These are phyloP conservation scores for Numenius phaeopus DNA, from an alignment of 2,797 vertebrate species.

Conservation along the genomic window DNA sequence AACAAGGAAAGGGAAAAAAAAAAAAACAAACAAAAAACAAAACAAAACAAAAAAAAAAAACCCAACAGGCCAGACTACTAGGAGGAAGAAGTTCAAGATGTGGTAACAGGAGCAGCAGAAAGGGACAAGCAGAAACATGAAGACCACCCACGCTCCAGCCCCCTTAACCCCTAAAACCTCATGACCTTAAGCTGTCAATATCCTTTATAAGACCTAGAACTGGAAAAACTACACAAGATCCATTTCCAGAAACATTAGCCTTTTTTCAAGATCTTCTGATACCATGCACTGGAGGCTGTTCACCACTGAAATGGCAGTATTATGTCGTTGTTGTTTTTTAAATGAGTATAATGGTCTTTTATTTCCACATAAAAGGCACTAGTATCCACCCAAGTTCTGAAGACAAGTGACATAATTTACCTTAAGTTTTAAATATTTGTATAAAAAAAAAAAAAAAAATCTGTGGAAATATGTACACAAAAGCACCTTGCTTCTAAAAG, in stretches of 20 bases:
- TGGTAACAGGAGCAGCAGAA: constrained; percentile 18
- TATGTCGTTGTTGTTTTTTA: background rate
- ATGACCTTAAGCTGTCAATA: background rate
- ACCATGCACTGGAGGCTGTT: constrained; percentile 40
- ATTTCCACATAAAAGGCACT: constrained; percentile 80
- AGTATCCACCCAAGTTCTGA: constrained; percentile 67
- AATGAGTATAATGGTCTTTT: constrained; percentile 64
- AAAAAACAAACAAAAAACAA: background rate
- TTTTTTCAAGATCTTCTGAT: constrained; percentile 39
- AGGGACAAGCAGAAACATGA: background rate
- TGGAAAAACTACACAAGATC: constrained; percentile 20
- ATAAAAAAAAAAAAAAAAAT: constrained; percentile 16
- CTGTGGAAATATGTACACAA: constrained; percentile 70
- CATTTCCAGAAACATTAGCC: constrained; percentile 15
- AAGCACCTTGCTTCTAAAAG: constrained; percentile 37
- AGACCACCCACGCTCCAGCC: background rate
- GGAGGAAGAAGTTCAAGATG: background rate
- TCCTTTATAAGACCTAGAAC: constrained; percentile 21
- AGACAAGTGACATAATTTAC: constrained; percentile 75
- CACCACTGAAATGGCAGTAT: constrained; percentile 59
- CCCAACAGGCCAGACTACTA: background rate
- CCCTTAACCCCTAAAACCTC: background rate
- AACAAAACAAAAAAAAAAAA: background rate
- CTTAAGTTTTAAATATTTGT: constrained; percentile 78
- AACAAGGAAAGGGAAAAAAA: background rate